Base-by-base conservation (phyloP, 2,113 vertebrate species). In the Albula glossodonta region DNA sequence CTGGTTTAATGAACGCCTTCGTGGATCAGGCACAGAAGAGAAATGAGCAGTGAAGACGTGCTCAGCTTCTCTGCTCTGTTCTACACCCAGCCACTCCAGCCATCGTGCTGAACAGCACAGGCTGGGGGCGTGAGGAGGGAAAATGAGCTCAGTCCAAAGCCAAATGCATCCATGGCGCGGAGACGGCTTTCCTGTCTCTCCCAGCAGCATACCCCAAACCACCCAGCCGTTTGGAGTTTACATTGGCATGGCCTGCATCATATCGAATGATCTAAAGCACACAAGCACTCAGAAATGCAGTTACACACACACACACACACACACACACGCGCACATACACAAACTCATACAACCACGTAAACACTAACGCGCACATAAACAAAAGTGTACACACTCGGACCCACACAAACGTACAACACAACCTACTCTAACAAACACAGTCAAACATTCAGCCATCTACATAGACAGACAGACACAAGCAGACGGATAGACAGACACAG, bases 151-250 rank as follows among this genome's bases (percentile, higher is more conserved):
- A 10, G 70, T 22, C 70, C 70, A 74, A 74, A 74, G n/a, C 63
- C 63, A 70, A 70, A 74, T 74, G 2, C 19, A 84, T 83, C 66
- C 85, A 85, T 87, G 91, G 85, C 87, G 84, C 85, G 82, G 87
- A 81, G 90, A 90, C 89, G 83, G 90, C 87, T 86, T 90, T 91
- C 88, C 90, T 89, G 89, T 90, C 88, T 88, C 74, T 57, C 80
- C 90, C 85, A 81, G 53, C 81, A 83, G 83, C 91, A 88, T 57
- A 66, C 92, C 88, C 87, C 86, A 88, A 87, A 41, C 31, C 31
- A 41, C 31, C 88, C 87, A 93, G 93, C 93, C 93, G 91, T 87
- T 87, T 91, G 87, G 88, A 92, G 92, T 94, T 95, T 92, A 91
- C 92, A 91, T 91, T 94, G 93, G 93, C 93, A 91, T 84, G 48